These are phyloP conservation scores for Drosophila ustulata DNA, from an alignment of 2,888 invertebrate genomes.

Conservation along the genomic window DNA sequence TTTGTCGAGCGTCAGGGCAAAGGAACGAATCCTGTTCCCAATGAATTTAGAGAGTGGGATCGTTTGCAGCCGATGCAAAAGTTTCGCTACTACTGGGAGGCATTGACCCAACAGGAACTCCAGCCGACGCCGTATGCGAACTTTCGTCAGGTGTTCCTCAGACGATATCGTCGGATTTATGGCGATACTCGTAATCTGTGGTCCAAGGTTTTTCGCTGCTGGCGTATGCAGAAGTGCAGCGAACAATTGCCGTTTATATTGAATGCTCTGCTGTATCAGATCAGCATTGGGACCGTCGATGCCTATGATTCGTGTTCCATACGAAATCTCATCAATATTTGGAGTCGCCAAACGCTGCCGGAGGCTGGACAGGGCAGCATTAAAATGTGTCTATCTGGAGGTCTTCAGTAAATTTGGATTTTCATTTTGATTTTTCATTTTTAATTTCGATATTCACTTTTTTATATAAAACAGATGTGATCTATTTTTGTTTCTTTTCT, in stretches of 20 bases:
- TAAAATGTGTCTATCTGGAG: constrained; percentile 46
- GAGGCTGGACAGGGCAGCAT: background rate
- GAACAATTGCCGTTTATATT: constrained; percentile 69
- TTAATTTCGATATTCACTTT: constrained; percentile 38
- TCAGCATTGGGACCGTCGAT: constrained; percentile 62
- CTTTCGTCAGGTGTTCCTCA: constrained; percentile 49
- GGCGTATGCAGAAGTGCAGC: constrained; percentile 44
- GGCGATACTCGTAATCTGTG: background rate
- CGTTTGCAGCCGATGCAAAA: constrained; percentile 43
- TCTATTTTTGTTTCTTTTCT: constrained; percentile 60
- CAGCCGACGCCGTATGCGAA: constrained; percentile 62
- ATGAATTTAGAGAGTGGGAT: constrained; percentile 41
- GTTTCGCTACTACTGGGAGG: constrained; percentile 69
- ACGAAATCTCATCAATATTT: constrained; percentile 46
- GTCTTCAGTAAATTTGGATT: constrained; percentile 26
- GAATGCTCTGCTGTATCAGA: constrained; percentile 64
- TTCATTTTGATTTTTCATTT: constrained; percentile 50
- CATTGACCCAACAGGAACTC: constrained; percentile 52
- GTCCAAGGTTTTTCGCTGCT: constrained; percentile 8
- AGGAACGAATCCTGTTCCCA: fast-evolving
- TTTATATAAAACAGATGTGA: constrained; percentile 78
- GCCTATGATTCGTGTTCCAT: constrained; percentile 65
- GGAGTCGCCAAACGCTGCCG: constrained; percentile 43
- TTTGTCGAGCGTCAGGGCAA: background rate
- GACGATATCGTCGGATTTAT: background rate